Percentiles rank a stretch among this genome's conserved stretches.
Evolutionary conservation across 2,888 invertebrate genomes (phyloP).

Genomic region (Acronicta leporina): DNA sequence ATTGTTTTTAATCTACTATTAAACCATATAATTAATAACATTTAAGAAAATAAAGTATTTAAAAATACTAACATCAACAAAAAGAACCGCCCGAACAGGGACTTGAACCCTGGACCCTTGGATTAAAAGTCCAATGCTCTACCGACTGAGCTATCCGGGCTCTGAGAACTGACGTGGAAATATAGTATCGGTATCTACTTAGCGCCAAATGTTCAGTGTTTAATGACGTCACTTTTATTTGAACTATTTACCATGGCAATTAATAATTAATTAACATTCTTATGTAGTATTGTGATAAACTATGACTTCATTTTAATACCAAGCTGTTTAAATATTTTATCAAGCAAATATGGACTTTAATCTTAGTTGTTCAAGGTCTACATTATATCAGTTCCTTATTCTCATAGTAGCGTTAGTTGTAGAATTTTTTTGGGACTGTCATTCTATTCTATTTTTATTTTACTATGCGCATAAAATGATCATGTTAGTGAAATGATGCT

Average conservation of each 20-base stretch:
- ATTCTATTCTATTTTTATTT: background rate
- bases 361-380: background rate
- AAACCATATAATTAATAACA: no score
- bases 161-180: background rate
- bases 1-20: no score
- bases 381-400: background rate
- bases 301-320: background rate
- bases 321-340: background rate
- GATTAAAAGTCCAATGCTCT: slow-evolving; percentile 90
- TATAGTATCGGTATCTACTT: background rate
- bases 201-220: background rate
- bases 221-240: slow-evolving; percentile 23
- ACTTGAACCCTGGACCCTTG: slow-evolving; percentile 90
- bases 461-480: background rate
- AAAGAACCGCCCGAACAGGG: slow-evolving; percentile 86
- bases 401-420: background rate
- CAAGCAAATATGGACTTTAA: background rate
- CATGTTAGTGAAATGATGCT: background rate
- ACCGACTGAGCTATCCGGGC: slow-evolving; percentile 90
- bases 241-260: background rate
- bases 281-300: background rate
- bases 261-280: slow-evolving; percentile 5
- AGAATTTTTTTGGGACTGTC: background rate
- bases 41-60: background rate
- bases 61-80: slow-evolving; percentile 19